phyloP scores from a whole-genome alignment of 2,797 vertebrate species.

The Lepus townsendii region DNA sequence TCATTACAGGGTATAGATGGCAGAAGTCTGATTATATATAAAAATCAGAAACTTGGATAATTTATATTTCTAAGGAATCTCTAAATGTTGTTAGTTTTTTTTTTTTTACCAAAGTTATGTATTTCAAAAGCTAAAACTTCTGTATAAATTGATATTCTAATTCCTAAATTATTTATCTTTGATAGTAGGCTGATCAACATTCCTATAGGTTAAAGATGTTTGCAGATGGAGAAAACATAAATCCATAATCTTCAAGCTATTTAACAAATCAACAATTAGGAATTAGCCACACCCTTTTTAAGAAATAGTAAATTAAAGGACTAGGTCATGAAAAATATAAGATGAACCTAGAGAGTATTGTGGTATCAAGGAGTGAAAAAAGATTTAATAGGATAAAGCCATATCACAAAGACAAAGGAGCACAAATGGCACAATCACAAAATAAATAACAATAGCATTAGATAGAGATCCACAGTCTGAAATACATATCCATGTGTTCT shows the following conservation, averaged over 20 bases:
- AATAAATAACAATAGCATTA: neutral
- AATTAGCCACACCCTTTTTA: neutral
- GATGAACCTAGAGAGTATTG: neutral
- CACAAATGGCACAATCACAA: neutral
- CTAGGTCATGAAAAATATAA: neutral
- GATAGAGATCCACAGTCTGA: neutral
- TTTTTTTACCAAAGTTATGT: slow-evolving; percentile 31
- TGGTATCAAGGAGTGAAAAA: neutral
- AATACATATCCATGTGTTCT: neutral
- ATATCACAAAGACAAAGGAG: neutral
- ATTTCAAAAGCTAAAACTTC: neutral
- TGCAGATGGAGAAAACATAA: slow-evolving; percentile 1
- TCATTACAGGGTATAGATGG: neutral
- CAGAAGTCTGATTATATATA: neutral
- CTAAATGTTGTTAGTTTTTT: neutral
- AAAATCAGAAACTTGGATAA: neutral
- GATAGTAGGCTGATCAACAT: neutral
- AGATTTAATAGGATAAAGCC: neutral
- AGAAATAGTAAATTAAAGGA: neutral
- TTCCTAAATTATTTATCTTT: neutral
- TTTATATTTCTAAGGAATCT: neutral
- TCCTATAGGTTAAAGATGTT: neutral
- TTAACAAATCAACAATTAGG: slow-evolving; percentile 14
- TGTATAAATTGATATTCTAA: slow-evolving; percentile 19
- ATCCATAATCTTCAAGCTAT: neutral